Evolutionary conservation across 2,113 vertebrate genomes (phyloP).

Genomic region (Nannobrachium achirus): DNA sequence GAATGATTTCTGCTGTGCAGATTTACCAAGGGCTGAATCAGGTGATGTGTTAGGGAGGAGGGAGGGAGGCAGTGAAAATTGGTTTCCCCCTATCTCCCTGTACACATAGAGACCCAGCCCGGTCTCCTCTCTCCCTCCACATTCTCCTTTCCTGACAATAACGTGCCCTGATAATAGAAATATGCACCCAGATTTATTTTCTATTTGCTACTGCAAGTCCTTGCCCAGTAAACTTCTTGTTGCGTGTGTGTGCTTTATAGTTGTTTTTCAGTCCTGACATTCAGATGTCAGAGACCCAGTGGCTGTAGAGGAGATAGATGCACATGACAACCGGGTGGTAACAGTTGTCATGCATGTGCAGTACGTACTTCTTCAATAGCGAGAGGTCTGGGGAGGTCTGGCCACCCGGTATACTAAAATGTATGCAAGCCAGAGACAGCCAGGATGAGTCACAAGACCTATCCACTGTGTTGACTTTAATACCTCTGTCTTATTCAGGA

Average conservation of each 20-base stretch:
- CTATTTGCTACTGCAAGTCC: slow-evolving; percentile 71
- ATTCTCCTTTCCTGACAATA: slow-evolving; percentile 65
- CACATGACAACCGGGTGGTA: too few species aligned
- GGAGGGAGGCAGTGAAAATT: slow-evolving; percentile 73
- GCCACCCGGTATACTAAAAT: slow-evolving; percentile 20
- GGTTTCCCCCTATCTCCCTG: slow-evolving; percentile 76
- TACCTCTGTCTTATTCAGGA: too few species aligned
- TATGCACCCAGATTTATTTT: slow-evolving; percentile 76
- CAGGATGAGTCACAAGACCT: too few species aligned
- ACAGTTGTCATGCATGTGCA: too few species aligned
- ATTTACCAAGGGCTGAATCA: slow-evolving; percentile 62
- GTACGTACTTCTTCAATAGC: too few species aligned
- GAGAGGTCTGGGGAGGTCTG: slow-evolving; percentile 11
- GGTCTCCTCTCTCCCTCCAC: slow-evolving; percentile 40
- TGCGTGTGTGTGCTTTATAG: slow-evolving; percentile 57
- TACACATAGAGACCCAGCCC: slow-evolving; percentile 67
- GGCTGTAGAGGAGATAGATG: too few species aligned
- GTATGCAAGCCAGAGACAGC: too few species aligned
- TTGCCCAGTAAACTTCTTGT: slow-evolving; percentile 59
- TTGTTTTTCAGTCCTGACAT: slow-evolving; percentile 58
- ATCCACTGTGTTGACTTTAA: too few species aligned
- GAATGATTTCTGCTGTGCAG: slow-evolving; percentile 68
- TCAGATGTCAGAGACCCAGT: slow-evolving; percentile 41
- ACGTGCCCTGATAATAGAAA: slow-evolving; percentile 72
- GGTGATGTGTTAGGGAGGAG: slow-evolving; percentile 45